Base-by-base conservation (phyloP, 2,113 vertebrate species). In the Cariama cristata region DNA sequence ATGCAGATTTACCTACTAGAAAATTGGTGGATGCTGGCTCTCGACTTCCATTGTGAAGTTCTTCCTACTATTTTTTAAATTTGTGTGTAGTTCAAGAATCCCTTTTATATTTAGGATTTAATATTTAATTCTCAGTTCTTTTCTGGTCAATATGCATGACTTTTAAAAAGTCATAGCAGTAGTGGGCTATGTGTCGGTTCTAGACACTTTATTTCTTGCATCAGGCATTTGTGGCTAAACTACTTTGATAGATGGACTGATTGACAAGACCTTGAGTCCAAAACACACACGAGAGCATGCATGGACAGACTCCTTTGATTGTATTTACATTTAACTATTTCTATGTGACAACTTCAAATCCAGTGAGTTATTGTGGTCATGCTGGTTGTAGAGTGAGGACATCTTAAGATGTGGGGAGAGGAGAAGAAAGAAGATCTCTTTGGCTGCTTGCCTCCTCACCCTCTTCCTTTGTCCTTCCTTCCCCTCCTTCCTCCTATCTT, bases 201-300 rank as follows among this genome's bases (percentile, higher is more conserved):
- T 53, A 30, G 58, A 58, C 38, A 32, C 50, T 47, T 32, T 32
- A 93, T 23, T 72, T 40, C 62, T 67, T 58, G 14, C 75, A 42
- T 86, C 40, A 60, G 55, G 56, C 56, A n/a, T 83, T 44, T 38
- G 32, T 50, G 44, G 63, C 49, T 72, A 8, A 90, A 28, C 58
- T 52, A 33, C 56, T 85, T 45, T 81, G 64, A 30, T 14, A 18
- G 49, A 63, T 55, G 73, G 27, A 18, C 38, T 74, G 77, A 52
- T 40, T 50, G 77, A 60, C 72, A 77, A 21, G 67, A 42, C 49
- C 24, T 75, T 18, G 63, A 27, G 67, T 83, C 33, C 40, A 52
- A 9, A 63, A 28, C 28, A 18, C 50, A 18, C 17, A 26, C 33
- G 8, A 0, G 1, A 75, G 42, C 10, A 7, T 4, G 22, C 22